Evolutionary conservation across 2,113 vertebrate genomes (phyloP).

Genomic region (Chionomys nivalis): DNA sequence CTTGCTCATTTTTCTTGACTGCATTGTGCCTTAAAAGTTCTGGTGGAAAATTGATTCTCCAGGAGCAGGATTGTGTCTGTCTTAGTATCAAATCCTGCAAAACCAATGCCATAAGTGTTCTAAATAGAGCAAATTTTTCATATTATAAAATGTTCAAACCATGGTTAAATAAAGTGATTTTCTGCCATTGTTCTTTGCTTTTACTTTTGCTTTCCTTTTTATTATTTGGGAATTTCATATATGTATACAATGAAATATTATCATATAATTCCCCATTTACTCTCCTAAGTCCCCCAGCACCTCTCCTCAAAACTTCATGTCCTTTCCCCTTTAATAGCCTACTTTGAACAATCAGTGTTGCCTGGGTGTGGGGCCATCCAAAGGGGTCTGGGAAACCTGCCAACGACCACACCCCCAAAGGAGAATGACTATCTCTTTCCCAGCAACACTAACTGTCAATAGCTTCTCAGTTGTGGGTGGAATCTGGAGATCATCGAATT

Average conservation of each 20-base stretch:
- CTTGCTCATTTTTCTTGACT: not conserved
- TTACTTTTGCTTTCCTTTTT: not conserved
- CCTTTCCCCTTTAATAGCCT: not conserved
- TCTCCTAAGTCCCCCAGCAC: not conserved
- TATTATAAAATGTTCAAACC: not conserved
- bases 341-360: not conserved
- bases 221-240: not conserved
- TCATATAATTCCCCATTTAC: not conserved
- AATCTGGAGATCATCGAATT: not conserved
- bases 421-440: not conserved
- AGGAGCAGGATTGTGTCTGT: not conserved
- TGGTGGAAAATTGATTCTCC: not conserved
- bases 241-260: not conserved
- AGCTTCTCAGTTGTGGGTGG: not conserved
- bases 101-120: not conserved
- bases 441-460: not conserved
- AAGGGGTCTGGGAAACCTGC: not conserved
- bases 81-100: not conserved
- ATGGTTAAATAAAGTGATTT: not conserved
- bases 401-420: not conserved
- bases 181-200: not conserved
- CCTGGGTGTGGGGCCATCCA: too few species aligned
- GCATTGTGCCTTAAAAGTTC: not conserved
- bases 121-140: not conserved
- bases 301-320: not conserved